phyloP scores from a whole-genome alignment of 92 coral and sea anemone species.

The Phymanthus crucifer region DNA sequence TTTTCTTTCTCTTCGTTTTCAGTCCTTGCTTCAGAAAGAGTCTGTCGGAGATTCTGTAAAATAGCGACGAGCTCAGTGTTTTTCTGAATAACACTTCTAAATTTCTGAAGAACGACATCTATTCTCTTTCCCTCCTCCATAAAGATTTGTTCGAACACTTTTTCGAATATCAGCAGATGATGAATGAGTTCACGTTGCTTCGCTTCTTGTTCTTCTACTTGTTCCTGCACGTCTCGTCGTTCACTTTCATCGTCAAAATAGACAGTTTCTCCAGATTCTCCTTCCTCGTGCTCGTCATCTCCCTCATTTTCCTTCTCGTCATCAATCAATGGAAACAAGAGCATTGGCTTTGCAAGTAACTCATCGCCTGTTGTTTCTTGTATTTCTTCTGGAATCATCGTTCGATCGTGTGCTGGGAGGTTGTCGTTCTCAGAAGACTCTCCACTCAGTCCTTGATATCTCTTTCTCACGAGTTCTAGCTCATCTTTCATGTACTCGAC shows the following conservation, averaged over 20 bases:
- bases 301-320: constrained; percentile 33
- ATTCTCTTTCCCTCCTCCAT: constrained; percentile 70
- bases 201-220: constrained; percentile 27
- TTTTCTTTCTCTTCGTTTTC: constrained; percentile 34
- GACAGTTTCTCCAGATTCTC: constrained; percentile 27
- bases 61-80: constrained; percentile 53
- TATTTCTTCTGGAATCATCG: background rate
- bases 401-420: background rate
- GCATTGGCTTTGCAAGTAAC: constrained; percentile 3
- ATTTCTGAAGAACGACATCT: constrained; percentile 57
- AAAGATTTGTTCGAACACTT: constrained; percentile 63
- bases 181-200: constrained; percentile 53
- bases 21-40: constrained; percentile 41
- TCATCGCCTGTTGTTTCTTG: constrained; percentile 16
- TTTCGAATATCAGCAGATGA: constrained; percentile 66
- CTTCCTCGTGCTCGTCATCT: constrained; percentile 30
- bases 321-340: constrained; percentile 14
- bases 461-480: constrained; percentile 65
- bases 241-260: constrained; percentile 30
- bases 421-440: constrained; percentile 36
- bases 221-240: background rate
- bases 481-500: constrained; percentile 69
- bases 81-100: constrained; percentile 63
- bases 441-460: constrained; percentile 64
- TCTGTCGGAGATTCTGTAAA: constrained; percentile 44